Conservation (phyloP, 2,797 vertebrate genomes). For the Microtus agrestis region DNA sequence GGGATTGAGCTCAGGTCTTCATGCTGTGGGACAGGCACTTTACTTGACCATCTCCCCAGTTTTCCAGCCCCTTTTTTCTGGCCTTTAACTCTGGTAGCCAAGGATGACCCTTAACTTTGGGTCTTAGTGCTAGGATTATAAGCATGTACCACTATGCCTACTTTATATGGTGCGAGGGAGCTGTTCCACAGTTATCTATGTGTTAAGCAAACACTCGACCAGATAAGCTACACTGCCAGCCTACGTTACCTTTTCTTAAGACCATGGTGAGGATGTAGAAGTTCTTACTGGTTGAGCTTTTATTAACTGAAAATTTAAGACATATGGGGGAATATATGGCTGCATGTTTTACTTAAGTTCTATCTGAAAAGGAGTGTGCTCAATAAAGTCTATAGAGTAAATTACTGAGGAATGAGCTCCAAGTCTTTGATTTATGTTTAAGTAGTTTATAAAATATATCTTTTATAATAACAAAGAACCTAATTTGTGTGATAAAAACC, state of each 20-base stretch:
- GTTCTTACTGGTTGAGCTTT: neutral
- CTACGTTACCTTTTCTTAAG: neutral
- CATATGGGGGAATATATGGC: neutral
- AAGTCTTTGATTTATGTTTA: neutral
- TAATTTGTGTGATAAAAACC: neutral
- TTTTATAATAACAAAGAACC: slow-evolving; percentile 43
- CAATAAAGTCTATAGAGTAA: neutral
- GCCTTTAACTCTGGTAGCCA: neutral
- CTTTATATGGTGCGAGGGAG: neutral
- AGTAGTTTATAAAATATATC: slow-evolving; percentile 4
- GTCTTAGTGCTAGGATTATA: neutral
- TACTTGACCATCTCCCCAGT: neutral
- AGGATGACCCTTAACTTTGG: neutral
- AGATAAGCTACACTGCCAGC: neutral
- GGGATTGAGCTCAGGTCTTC: neutral
- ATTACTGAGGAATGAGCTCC: neutral
- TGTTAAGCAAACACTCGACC: neutral
- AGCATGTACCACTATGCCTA: neutral
- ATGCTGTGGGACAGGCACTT: neutral
- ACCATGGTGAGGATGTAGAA: neutral
- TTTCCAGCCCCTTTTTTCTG: neutral
- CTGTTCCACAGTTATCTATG: neutral
- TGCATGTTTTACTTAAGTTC: neutral
- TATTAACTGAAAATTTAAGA: slow-evolving; percentile 31
- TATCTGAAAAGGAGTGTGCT: neutral